Conservation (phyloP, 2,113 vertebrate genomes). For the Halcyon senegalensis region DNA sequence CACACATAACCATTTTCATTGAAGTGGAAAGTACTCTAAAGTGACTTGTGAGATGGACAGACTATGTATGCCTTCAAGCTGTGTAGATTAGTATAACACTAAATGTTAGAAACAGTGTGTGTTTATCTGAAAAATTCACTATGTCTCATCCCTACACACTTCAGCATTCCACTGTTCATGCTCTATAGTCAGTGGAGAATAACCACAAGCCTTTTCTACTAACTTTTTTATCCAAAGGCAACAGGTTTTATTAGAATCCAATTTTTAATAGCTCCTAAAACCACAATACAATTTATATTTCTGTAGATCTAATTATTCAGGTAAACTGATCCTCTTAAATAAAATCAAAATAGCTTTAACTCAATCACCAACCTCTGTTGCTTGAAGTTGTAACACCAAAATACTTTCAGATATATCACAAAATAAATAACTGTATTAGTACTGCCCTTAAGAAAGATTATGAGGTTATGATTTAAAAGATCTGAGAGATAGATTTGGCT, state of each 20-base stretch:
- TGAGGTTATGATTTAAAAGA: neutral
- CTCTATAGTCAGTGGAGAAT: neutral
- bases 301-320: neutral
- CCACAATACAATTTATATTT: neutral
- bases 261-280: neutral
- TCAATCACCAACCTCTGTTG: neutral
- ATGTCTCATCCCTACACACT: neutral
- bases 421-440: neutral
- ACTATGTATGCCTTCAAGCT: neutral
- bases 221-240: neutral
- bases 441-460: neutral
- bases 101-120: neutral
- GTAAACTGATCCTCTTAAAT: neutral
- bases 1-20: slow-evolving; percentile 23
- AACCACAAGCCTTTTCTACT: neutral
- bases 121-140: neutral
- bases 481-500: neutral
- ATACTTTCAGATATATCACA: neutral
- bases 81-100: neutral
- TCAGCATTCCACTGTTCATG: neutral
- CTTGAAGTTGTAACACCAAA: neutral
- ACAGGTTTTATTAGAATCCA: neutral
- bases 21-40: neutral
- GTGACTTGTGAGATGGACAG: neutral
- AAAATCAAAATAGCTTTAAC: neutral